Base-by-base conservation (phyloP, 2,797 vertebrate species). In the Semaprochilodus insignis region DNA sequence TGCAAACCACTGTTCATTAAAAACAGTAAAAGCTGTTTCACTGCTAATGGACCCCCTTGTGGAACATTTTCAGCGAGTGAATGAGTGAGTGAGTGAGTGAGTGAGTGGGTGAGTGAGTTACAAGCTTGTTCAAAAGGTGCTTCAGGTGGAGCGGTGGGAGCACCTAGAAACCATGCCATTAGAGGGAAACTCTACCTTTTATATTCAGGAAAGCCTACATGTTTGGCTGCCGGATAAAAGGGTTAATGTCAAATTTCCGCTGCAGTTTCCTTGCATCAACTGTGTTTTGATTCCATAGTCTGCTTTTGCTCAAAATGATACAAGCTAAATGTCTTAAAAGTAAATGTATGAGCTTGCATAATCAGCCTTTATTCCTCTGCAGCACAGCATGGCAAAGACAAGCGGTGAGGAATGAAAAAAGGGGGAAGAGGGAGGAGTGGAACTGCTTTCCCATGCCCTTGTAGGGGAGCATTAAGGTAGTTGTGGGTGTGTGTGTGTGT, bases 401-500 rank as follows among this genome's bases (percentile, higher is more conserved):
- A 31, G 74, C 10, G 8, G 7, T 40, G 16, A 82, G 16, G 44
- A 27, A 82, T 52, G 36, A 40, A 21, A 57, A 74, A 55, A 19
- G 48, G 3, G 7, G 69, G 51, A 54, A 6, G 23, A 31, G 23
- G 23, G 48, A 52, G 15, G 17, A 76, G 25, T 81, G 14, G 14
- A 54, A 48, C 31, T 72, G 16, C 66, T 72, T 66, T 76, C 16
- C 52, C 51, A 65, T 67, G 82, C 57, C 85, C 81, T 82, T 85
- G 79, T 71, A 51, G 55, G 81, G 34, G 25, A 31, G 52, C 74
- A 63, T 14, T 55, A 76, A 54, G 63, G 17, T 14, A 60, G 21
- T 19, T 70, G 76, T 67, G 17, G 40, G 72, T 48, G 79, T 52
- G 63, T 75, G 79, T 60, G 74, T 57, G 63, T 67, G 17, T 52